Conservation (phyloP, 2,888 invertebrate genomes). For the Thereva unica region DNA sequence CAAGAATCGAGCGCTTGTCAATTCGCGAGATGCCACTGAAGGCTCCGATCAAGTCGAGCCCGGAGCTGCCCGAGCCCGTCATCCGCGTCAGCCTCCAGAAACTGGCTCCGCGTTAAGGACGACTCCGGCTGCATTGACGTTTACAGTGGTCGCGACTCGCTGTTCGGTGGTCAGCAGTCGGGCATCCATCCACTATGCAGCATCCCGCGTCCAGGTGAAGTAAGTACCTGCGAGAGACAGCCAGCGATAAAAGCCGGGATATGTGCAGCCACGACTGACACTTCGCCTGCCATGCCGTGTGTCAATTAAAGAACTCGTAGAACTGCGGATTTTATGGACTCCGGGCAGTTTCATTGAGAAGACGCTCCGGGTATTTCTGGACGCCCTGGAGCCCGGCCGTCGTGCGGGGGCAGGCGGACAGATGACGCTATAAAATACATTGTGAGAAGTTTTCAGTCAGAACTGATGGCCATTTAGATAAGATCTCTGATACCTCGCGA, state of each 20-base stretch:
- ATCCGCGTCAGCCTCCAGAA: slow-evolving; percentile 4
- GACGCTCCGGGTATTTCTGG: not conserved
- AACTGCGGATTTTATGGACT: slow-evolving; percentile 19
- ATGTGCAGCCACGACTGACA: slow-evolving; percentile 15
- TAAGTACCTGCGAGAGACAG: slow-evolving; percentile 21
- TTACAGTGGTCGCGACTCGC: not conserved
- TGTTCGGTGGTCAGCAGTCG: not conserved
- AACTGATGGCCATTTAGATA: too few relatives aligned
- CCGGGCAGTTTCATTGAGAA: slow-evolving; percentile 24
- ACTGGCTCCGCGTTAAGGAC: slow-evolving; percentile 7
- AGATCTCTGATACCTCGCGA: too few relatives aligned
- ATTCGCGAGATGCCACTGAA: slow-evolving; percentile 32
- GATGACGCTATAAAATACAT: too few relatives aligned
- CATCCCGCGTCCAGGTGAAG: not conserved
- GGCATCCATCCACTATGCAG: too few relatives aligned
- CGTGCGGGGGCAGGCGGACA: too few relatives aligned
- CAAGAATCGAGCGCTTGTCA: slow-evolving; percentile 32
- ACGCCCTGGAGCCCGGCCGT: too few relatives aligned
- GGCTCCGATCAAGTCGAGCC: slow-evolving; percentile 19
- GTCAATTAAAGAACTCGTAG: slow-evolving; percentile 20
- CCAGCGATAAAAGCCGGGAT: slow-evolving; percentile 23
- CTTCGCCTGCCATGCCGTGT: slow-evolving; percentile 23
- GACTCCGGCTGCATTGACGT: slow-evolving; percentile 12
- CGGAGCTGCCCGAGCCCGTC: slow-evolving; percentile 9
- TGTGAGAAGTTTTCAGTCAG: too few relatives aligned